Evolutionary conservation across 92 coral and sea anemone species (phyloP).

Genomic region (Paragorgia papillata): DNA sequence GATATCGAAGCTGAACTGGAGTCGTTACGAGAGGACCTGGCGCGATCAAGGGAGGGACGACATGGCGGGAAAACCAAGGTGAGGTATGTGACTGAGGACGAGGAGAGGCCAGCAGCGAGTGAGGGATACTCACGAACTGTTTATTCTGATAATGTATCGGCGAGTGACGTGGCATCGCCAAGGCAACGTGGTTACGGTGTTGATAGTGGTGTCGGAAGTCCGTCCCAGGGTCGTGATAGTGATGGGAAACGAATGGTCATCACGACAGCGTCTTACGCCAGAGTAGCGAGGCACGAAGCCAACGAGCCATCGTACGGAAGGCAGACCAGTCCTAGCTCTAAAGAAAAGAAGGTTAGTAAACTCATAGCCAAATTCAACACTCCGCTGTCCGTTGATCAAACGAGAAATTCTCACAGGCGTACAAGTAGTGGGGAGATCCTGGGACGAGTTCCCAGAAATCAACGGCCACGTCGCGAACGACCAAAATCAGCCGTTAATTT

Average conservation of each 20-base stretch:
- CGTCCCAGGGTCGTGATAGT: not conserved
- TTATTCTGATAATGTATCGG: not conserved
- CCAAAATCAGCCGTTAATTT: slow-evolving; percentile 42
- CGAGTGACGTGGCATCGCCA: not conserved
- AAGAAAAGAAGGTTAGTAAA: slow-evolving; percentile 37
- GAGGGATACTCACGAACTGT: slow-evolving; percentile 19
- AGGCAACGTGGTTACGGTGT: not conserved
- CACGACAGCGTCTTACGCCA: slow-evolving; percentile 31
- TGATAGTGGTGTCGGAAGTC: not conserved
- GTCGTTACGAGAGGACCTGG: slow-evolving; percentile 35
- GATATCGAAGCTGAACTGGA: slow-evolving; percentile 38
- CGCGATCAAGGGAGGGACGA: slow-evolving; percentile 21
- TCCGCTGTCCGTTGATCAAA: not conserved
- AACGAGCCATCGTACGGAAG: not conserved
- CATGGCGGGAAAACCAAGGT: slow-evolving; percentile 13
- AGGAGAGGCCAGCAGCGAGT: not conserved
- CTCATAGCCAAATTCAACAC: slow-evolving; percentile 21
- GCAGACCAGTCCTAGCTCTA: not conserved
- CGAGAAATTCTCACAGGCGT: slow-evolving; percentile 4
- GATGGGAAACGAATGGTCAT: slow-evolving; percentile 28
- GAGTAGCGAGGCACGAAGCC: slow-evolving; percentile 17
- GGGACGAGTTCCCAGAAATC: slow-evolving; percentile 15
- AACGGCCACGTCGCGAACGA: slow-evolving; percentile 31
- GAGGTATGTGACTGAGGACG: slow-evolving; percentile 19
- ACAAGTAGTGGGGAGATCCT: not conserved